Conservation (phyloP, 2,113 vertebrate genomes). For the Leucoraja erinaceus region DNA sequence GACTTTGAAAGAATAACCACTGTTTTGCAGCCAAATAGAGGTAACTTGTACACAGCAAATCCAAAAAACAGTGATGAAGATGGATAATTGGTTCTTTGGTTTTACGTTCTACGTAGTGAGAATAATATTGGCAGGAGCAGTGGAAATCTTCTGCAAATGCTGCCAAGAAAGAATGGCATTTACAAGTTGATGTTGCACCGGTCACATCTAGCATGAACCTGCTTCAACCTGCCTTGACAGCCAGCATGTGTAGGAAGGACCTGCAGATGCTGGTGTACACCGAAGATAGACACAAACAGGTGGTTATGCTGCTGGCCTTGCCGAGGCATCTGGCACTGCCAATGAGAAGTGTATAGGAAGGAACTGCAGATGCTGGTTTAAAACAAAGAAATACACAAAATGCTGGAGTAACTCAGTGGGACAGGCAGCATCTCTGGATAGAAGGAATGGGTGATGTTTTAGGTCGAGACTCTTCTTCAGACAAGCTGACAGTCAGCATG, state of each 20-base stretch:
- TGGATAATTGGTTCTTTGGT: not conserved
- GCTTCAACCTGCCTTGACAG: not conserved
- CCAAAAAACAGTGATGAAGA: not conserved
- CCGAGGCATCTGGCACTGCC: too few relatives aligned
- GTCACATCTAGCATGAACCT: not conserved
- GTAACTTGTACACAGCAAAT: not conserved
- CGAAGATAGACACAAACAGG: too few relatives aligned
- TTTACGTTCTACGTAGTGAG: not conserved
- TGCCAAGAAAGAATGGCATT: not conserved
- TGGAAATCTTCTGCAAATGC: not conserved
- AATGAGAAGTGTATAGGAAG: too few relatives aligned
- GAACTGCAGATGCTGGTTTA: too few relatives aligned
- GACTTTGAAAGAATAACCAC: not conserved
- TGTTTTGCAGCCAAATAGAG: not conserved
- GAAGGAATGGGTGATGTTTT: too few relatives aligned
- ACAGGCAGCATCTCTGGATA: too few relatives aligned
- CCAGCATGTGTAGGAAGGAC: not conserved
- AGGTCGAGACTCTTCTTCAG: too few relatives aligned
- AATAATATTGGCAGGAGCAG: not conserved
- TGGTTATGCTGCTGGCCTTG: too few relatives aligned
- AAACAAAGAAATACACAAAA: too few relatives aligned
- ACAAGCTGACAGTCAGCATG: not conserved
- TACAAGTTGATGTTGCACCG: not conserved
- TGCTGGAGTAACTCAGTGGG: too few relatives aligned
- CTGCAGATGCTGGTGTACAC: too few relatives aligned